phyloP scores from a whole-genome alignment of 2,888 invertebrate species.

The Podabrus alpinus region DNA sequence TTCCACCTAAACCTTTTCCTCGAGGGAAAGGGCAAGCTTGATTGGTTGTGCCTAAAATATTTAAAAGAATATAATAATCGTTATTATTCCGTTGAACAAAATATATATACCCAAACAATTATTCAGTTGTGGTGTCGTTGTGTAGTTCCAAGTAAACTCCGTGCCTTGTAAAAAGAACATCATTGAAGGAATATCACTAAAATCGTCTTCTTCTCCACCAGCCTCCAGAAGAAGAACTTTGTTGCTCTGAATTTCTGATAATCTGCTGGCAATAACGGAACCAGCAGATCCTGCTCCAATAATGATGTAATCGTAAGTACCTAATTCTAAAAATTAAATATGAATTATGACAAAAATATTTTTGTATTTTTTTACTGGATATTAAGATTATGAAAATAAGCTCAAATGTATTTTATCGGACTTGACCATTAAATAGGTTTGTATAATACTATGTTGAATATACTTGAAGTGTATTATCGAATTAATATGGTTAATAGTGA shows the following conservation, averaged over 20 bases:
- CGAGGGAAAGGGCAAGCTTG: slow-evolving; percentile 24
- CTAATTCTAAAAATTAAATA: slow-evolving; percentile 37
- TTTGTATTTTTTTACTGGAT: no score
- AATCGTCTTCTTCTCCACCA: slow-evolving; percentile 45
- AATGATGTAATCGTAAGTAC: slow-evolving; percentile 67
- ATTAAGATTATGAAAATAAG: no score
- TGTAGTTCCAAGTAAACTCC: slow-evolving; percentile 5
- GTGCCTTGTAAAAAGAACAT: not conserved
- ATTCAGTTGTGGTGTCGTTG: not conserved
- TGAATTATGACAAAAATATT: no score
- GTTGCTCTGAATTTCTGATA: slow-evolving; percentile 68
- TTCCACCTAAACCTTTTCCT: slow-evolving; percentile 35
- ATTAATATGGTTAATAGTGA: no score
- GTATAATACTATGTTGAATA: no score
- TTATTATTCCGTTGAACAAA: not conserved
- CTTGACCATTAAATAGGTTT: no score
- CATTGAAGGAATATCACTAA: not conserved
- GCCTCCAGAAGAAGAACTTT: slow-evolving; percentile 70
- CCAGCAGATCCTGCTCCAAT: slow-evolving; percentile 70
- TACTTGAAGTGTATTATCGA: no score
- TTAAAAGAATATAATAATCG: no score
- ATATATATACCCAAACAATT: slow-evolving; percentile 1
- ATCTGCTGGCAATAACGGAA: slow-evolving; percentile 66
- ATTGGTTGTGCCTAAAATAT: slow-evolving; percentile 31
- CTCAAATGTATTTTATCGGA: no score